A percentile compares a stretch with the other conserved stretches of the same genome.
Evolutionary conservation across 2,797 vertebrate species (phyloP).

Genomic region (Miichthys miiuy): DNA sequence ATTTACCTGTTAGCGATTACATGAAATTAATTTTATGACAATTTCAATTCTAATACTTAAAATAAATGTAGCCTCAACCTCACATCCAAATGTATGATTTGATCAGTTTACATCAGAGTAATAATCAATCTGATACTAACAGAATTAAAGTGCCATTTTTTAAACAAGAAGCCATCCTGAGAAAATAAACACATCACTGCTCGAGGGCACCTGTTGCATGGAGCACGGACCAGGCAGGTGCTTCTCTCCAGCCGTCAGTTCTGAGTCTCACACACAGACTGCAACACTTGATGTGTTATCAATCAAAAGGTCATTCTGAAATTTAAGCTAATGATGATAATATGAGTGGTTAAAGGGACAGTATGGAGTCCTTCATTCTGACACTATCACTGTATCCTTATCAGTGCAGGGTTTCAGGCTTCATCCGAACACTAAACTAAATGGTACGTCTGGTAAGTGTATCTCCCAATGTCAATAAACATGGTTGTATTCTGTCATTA

Average conservation of each 20-base stretch:
- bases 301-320: conserved; percentile 36
- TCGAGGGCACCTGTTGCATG: conserved; percentile 51
- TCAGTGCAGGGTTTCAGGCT: background rate
- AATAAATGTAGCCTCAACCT: background rate
- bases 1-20: background rate
- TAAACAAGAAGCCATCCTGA: background rate
- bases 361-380: conserved; percentile 26
- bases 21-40: background rate
- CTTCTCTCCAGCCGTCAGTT: conserved; percentile 28
- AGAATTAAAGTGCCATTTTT: background rate
- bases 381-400: background rate
- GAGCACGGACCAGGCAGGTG: conserved; percentile 25
- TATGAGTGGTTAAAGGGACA: background rate
- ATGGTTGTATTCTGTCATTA: conserved; percentile 16
- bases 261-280: background rate
- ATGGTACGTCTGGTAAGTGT: background rate
- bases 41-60: background rate
- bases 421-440: background rate
- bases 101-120: background rate
- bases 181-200: conserved; percentile 20
- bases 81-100: background rate
- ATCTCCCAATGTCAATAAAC: conserved; percentile 15
- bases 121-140: background rate
- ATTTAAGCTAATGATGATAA: conserved; percentile 9
- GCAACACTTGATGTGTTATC: conserved; percentile 17